Evolutionary conservation across 2,797 vertebrate genomes (phyloP).

Genomic region (Pempheris klunzingeri): DNA sequence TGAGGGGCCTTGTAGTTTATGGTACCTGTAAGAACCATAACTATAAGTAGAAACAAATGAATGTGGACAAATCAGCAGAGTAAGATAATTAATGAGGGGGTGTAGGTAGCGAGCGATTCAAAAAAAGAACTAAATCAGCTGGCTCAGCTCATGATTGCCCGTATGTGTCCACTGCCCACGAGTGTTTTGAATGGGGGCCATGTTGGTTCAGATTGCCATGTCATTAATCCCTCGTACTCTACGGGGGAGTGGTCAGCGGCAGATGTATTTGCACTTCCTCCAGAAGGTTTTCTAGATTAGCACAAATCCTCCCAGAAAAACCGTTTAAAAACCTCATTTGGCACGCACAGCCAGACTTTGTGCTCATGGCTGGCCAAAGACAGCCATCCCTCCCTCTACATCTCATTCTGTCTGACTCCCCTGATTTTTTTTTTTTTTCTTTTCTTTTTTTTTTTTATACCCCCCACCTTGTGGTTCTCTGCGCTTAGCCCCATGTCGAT

Average conservation of each 20-base stretch:
- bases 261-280: slow-evolving; percentile 85
- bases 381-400: slow-evolving; percentile 67
- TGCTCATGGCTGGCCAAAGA: slow-evolving; percentile 74
- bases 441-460: slow-evolving; percentile 27
- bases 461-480: slow-evolving; percentile 62
- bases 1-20: slow-evolving; percentile 35
- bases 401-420: slow-evolving; percentile 68
- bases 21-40: slow-evolving; percentile 43
- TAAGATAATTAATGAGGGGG: slow-evolving; percentile 22
- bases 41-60: slow-evolving; percentile 41
- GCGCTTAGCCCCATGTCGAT: slow-evolving; percentile 62
- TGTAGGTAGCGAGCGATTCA: slow-evolving; percentile 22
- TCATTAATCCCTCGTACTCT: slow-evolving; percentile 82
- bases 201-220: slow-evolving; percentile 80
- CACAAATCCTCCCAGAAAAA: slow-evolving; percentile 81
- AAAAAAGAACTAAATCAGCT: slow-evolving; percentile 50
- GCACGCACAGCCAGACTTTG: slow-evolving; percentile 74
- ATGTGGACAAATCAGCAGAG: slow-evolving; percentile 36
- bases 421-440: slow-evolving; percentile 47
- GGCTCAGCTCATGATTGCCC: slow-evolving; percentile 61
- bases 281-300: slow-evolving; percentile 86
- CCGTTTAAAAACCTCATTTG: slow-evolving; percentile 82
- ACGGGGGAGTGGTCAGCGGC: slow-evolving; percentile 80
- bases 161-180: slow-evolving; percentile 69
- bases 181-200: slow-evolving; percentile 75